Conservation (phyloP, 2,888 invertebrate species). For the Allacma fusca region DNA sequence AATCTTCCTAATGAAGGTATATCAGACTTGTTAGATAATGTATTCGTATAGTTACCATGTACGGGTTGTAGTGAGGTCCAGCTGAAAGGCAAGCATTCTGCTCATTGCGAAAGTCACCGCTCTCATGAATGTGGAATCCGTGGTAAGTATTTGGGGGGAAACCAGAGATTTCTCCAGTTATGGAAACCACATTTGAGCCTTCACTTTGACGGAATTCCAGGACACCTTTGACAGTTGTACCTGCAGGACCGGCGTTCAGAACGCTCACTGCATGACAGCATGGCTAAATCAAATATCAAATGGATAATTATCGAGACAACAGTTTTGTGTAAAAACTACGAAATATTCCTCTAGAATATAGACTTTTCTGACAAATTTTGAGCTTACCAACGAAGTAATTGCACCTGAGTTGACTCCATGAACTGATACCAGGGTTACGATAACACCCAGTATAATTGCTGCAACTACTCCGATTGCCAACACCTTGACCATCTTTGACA, state of each 20-base stretch:
- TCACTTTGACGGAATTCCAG: background rate
- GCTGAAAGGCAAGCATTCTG: conserved; percentile 46
- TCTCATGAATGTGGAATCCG: conserved; percentile 33
- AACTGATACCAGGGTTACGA: background rate
- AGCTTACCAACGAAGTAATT: conserved; percentile 16
- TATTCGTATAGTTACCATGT: conserved; percentile 18
- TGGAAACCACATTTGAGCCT: background rate
- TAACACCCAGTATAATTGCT: background rate
- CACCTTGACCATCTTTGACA: background rate
- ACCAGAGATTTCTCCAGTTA: conserved; percentile 9
- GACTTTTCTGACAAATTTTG: no score
- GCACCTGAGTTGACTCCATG: background rate
- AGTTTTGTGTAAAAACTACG: no score
- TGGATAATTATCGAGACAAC: no score
- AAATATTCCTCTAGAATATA: no score
- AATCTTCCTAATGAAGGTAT: no score
- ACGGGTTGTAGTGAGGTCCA: conserved; percentile 53
- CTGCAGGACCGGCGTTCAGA: background rate
- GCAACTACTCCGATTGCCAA: conserved; percentile 10
- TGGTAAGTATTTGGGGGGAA: conserved; percentile 8
- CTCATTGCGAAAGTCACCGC: conserved; percentile 14
- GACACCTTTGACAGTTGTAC: background rate
- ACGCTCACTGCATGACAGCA: conserved; percentile 3
- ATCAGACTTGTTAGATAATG: no score
- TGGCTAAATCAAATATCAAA: background rate